Evolutionary conservation across 2,797 vertebrate species (phyloP).

Genomic region (Hippoglossus hippoglossus): DNA sequence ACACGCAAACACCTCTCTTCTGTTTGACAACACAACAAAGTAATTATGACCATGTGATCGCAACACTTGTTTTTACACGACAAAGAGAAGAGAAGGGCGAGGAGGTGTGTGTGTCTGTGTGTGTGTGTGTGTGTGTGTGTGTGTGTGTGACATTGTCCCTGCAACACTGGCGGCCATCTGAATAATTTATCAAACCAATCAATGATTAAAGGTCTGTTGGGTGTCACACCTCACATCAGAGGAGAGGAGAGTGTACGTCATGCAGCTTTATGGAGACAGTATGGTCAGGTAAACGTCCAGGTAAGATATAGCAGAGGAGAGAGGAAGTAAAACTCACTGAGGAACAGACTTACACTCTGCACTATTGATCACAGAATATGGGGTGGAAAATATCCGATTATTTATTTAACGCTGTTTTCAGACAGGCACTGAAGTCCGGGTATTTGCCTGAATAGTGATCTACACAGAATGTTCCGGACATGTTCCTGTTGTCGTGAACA

Average conservation of each 20-base stretch:
- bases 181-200: conserved; percentile 75
- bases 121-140: conserved; percentile 18
- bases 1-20: background rate
- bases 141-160: conserved; percentile 30
- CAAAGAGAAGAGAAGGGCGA: conserved; percentile 19
- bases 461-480: too few relatives aligned
- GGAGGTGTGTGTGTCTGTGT: conserved; percentile 22
- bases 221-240: conserved; percentile 50
- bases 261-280: background rate
- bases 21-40: conserved; percentile 7
- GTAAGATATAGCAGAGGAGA: background rate
- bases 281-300: too few relatives aligned
- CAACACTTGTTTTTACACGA: conserved; percentile 29
- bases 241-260: conserved; percentile 27
- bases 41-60: conserved; percentile 25
- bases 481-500: too few relatives aligned
- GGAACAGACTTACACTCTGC: too few relatives aligned
- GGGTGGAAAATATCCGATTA: background rate
- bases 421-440: too few relatives aligned
- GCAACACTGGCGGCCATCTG: conserved; percentile 49
- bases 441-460: too few relatives aligned
- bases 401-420: background rate
- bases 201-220: conserved; percentile 76
- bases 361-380: background rate
- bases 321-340: background rate